Conservation (phyloP, 2,113 vertebrate genomes). For the Zapus hudsonius region DNA sequence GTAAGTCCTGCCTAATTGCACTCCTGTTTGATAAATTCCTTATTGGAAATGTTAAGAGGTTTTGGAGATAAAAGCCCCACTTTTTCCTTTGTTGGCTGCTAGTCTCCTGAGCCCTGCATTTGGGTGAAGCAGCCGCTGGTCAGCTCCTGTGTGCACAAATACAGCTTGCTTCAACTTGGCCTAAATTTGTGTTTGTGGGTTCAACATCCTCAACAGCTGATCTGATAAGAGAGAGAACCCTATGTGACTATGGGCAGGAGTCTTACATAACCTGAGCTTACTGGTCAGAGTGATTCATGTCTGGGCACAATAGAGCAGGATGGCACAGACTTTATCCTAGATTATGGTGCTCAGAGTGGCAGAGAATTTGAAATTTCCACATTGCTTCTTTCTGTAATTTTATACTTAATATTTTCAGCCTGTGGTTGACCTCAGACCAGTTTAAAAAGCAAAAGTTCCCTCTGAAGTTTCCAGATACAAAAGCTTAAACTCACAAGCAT, state of each 20-base stretch:
- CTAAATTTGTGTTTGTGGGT: no score
- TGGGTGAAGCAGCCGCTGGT: no score
- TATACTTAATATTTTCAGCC: neutral
- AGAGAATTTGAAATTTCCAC: neutral
- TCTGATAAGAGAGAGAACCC: neutral
- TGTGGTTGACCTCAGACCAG: neutral
- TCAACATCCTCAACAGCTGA: no score
- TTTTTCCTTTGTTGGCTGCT: no score
- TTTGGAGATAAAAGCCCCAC: no score
- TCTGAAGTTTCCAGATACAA: neutral
- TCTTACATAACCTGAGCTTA: neutral
- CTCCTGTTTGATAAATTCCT: no score
- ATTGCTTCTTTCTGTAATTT: neutral
- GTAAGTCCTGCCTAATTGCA: no score
- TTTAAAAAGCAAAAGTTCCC: neutral
- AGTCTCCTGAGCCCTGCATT: no score
- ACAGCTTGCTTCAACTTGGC: no score
- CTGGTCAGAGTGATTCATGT: neutral
- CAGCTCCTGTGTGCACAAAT: no score
- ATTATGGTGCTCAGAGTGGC: neutral
- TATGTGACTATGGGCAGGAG: neutral
- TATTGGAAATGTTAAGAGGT: no score
- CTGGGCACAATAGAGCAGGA: neutral
- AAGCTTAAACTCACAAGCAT: neutral
- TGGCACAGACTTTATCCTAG: neutral